These are phyloP conservation scores for Scolanthus callimorphus DNA, from an alignment of 92 coral and sea anemone genomes.

Conservation along the genomic window DNA sequence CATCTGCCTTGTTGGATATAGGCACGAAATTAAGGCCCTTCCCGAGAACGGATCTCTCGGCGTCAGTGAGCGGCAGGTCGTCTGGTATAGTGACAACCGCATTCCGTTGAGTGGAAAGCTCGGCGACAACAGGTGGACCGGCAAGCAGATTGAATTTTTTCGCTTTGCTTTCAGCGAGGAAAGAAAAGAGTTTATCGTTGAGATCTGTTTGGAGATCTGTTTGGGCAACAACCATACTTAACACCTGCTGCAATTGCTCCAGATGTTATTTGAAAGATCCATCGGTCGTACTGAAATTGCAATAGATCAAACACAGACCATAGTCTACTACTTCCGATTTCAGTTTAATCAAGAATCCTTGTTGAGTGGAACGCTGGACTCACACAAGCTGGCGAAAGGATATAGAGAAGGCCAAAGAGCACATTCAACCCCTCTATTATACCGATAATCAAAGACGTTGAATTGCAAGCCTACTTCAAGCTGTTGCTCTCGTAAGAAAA, in stretches of 20 bases:
- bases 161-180: no score
- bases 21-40: no score
- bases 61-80: no score
- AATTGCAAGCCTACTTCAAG: not conserved
- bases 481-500: not conserved
- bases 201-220: no score
- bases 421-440: slow-evolving; percentile 29
- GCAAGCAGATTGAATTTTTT: no score
- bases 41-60: no score
- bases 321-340: slow-evolving; percentile 21
- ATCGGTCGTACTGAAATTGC: slow-evolving; percentile 25
- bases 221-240: slow-evolving; percentile 23
- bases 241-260: slow-evolving; percentile 6
- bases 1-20: no score
- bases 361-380: not conserved
- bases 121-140: no score
- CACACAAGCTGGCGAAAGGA: slow-evolving; percentile 30
- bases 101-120: no score
- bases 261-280: slow-evolving; percentile 17
- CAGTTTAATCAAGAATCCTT: slow-evolving; percentile 4
- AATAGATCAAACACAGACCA: slow-evolving; percentile 9
- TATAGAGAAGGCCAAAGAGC: slow-evolving; percentile 34
- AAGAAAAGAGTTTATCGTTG: no score
- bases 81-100: no score
- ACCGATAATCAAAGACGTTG: not conserved